phyloP scores from a whole-genome alignment of 2,888 invertebrate species.

The Flexamia atlantica region DNA sequence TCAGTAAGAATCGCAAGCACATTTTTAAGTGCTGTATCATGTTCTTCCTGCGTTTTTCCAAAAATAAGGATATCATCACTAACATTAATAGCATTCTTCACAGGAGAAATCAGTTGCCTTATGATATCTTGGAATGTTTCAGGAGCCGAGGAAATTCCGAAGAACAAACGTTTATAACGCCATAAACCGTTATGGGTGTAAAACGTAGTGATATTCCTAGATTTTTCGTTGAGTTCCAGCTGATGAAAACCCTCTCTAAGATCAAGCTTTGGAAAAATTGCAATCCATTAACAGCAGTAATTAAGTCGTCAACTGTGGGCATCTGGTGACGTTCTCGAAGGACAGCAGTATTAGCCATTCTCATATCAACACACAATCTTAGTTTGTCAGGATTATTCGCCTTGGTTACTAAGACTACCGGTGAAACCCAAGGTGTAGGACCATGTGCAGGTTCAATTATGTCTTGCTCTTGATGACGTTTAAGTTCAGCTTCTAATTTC shows the following conservation, averaged over 20 bases:
- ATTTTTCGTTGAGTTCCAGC: background rate
- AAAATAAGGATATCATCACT: background rate
- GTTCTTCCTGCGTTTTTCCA: background rate
- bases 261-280: background rate
- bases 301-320: background rate
- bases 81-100: background rate
- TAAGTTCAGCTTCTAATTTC: background rate
- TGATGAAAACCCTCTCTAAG: background rate
- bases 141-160: background rate
- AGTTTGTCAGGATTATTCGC: background rate
- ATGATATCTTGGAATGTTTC: background rate
- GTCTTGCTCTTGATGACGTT: background rate
- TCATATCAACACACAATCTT: background rate
- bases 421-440: background rate
- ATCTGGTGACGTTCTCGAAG: background rate
- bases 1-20: background rate
- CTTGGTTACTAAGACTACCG: background rate
- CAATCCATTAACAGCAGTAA: background rate
- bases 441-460: background rate
- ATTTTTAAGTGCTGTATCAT: background rate
- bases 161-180: background rate
- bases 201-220: background rate
- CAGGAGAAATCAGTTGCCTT: background rate
- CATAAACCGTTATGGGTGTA: background rate
- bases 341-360: background rate